phyloP scores from a whole-genome alignment of 2,888 invertebrate species.

The Pyrrhia umbra region DNA sequence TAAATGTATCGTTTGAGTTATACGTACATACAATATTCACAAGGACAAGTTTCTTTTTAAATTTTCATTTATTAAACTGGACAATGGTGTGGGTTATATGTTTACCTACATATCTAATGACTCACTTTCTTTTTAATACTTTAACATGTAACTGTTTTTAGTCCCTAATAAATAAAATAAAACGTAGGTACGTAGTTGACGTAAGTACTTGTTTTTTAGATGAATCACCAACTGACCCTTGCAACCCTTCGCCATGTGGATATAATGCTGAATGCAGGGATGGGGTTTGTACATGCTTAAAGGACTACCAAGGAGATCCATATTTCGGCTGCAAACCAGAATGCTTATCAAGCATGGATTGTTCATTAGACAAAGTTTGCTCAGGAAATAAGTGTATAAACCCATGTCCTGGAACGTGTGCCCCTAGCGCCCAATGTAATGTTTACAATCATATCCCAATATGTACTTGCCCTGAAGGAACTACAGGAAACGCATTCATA shows the following conservation, averaged over 20 bases:
- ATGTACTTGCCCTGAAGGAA: constrained; percentile 92
- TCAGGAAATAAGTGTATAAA: constrained; percentile 93
- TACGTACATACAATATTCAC: no score
- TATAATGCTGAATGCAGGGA: constrained; percentile 91
- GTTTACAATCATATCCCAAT: constrained; percentile 92
- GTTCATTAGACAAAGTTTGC: constrained; percentile 92
- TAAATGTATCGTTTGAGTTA: no score
- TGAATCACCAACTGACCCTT: constrained; percentile 89
- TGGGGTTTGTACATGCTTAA: constrained; percentile 92
- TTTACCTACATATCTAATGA: no score
- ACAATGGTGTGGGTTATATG: no score
- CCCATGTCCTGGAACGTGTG: constrained; percentile 94
- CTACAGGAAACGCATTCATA: constrained; percentile 93
- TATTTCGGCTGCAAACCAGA: constrained; percentile 94
- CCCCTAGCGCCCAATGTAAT: constrained; percentile 89
- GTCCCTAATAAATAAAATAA: no score
- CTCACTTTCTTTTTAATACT: no score
- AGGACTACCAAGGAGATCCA: constrained; percentile 94
- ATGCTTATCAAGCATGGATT: constrained; percentile 94
- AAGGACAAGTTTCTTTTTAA: no score
- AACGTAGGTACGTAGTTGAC: background rate
- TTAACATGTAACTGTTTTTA: no score
- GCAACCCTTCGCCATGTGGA: constrained; percentile 93
- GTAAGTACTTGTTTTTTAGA: constrained; percentile 73
- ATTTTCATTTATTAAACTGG: no score